Evolutionary conservation across 2,113 vertebrate species (phyloP).

Genomic region (Pollachius pollachius): DNA sequence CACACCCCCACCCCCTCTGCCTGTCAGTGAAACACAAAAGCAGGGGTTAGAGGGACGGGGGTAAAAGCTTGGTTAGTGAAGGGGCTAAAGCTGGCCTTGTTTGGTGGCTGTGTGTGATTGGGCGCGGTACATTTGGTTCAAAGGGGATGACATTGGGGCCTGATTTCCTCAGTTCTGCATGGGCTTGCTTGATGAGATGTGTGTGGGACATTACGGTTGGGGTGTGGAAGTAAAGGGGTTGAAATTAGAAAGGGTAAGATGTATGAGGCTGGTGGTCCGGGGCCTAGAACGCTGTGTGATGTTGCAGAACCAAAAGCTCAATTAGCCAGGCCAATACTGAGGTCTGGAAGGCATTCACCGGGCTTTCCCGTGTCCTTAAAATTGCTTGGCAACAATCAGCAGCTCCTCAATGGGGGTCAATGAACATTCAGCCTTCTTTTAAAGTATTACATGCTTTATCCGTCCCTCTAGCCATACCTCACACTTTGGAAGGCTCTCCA

Average conservation of each 20-base stretch:
- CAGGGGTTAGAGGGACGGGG: slow-evolving; percentile 1
- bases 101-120: not conserved
- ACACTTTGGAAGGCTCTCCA: too few relatives aligned
- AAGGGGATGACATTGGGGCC: not conserved
- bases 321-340: slow-evolving; percentile 39
- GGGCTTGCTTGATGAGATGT: too few relatives aligned
- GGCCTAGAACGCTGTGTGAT: slow-evolving; percentile 41
- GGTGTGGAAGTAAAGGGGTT: too few relatives aligned
- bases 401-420: slow-evolving; percentile 23
- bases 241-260: not conserved
- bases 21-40: slow-evolving; percentile 21
- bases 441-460: not conserved
- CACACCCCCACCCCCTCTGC: not conserved
- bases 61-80: slow-evolving; percentile 11
- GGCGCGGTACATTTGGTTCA: not conserved
- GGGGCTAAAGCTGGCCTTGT: not conserved
- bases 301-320: slow-evolving; percentile 43
- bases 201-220: too few relatives aligned
- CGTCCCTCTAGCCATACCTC: too few relatives aligned
- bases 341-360: slow-evolving; percentile 55
- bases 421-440: not conserved
- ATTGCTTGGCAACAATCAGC: slow-evolving; percentile 40
- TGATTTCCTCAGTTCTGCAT: not conserved
- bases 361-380: slow-evolving; percentile 17
- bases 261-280: slow-evolving; percentile 6